Evolutionary conservation across 1,140 invertebrate genomes (phyloP), one percentile per base, ranked within the genome.

Genomic region (Drosophila persimilis): DNA sequence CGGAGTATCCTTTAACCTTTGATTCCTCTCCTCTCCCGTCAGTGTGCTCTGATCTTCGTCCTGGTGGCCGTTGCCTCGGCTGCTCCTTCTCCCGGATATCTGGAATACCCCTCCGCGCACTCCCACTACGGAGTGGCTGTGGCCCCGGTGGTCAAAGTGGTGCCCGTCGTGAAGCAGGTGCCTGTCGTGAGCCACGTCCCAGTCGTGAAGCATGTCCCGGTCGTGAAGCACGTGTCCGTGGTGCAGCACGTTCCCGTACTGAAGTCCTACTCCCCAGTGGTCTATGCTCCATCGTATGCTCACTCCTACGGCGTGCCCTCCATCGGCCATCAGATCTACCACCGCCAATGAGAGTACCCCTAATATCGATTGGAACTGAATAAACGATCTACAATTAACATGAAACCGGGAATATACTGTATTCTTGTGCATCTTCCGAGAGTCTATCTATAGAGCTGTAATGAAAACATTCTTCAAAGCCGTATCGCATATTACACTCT

Each of bases 281-380:
- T 56, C 43, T 56, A 56, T 56, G 54, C 45, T n/a, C 54, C 54
- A 31, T 31, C 54, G n/a, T 56, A 56, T 31, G 54, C 41, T 20
- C 13, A 15, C 15, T 44, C 43, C 13, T 9, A 24, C 8, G 17
- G 35, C 13, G 48, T 72, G n/a, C 41, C 52, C 31, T 22, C 24
- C 24, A 73, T 73, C 15, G 71, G 71, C 4, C 71, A 73, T 46
- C 69, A 62, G 9, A 35, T 65, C 60, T 73, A 73, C 55, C 67
- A 71, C 9, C 20, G 11, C 15, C 11, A 2, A 11, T 6, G 1
- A 29, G 15, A 20, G 20, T 26, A 15, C 6, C 3, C 6, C 7
- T 6, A 2, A 15, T 4, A 6, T 17, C 8, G 22, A 56, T 15
- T 13, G 8, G 39, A 17, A 4, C 29, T 2, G 0, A 56, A 56